Evolutionary conservation across 2,113 vertebrate genomes (phyloP), one percentile per base, ranked within the genome.

Genomic region (Dolichotis patagonum): DNA sequence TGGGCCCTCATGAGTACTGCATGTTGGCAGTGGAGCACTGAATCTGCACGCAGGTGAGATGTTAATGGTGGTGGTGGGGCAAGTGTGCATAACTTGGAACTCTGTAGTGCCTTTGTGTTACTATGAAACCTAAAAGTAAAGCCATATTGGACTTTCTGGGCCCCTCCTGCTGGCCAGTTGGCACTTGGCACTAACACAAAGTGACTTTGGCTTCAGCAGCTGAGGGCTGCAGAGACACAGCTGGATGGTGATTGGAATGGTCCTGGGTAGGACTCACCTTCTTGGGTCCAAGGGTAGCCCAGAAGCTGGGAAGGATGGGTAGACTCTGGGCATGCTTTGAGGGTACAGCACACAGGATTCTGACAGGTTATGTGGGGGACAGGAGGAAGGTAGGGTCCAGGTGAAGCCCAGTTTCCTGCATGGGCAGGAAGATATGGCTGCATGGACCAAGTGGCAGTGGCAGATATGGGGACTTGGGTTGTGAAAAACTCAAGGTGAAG

Each of bases 11-110:
- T 5, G 17, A 5, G 0, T 6, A 56, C 17, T 22, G 82, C 0
- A 7, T 17, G 11, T 9, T 17, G 0, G 4, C 7, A 10, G 4
- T 8, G 30, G 32, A 0, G 84, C n/a, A 41, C 69, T 73, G 69
- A 63, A 60, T 7, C n/a, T 22, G 14, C 69, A 11, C 17, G 3
- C 4, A 0, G 0, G 19, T 1, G 5, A n/a, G 75, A 14, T 5
- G 30, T 19, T 13, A 4, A 2, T 4, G 4, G 3, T 12, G 5
- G 24, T 24, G 1, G 43, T 67, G 69, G 24, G 46, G 22, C 0
- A 32, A 14, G 60, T 41, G 22, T 49, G 2, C 2, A 13, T 1
- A 7, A 38, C 0, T 11, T 3, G 22, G 49, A 26, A 60, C 62
- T 28, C 32, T 6, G 20, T 10, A 20, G 20, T 28, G 2, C 46